Evolutionary conservation across 2,113 vertebrate genomes (phyloP).

Genomic region (Scatophagus argus): DNA sequence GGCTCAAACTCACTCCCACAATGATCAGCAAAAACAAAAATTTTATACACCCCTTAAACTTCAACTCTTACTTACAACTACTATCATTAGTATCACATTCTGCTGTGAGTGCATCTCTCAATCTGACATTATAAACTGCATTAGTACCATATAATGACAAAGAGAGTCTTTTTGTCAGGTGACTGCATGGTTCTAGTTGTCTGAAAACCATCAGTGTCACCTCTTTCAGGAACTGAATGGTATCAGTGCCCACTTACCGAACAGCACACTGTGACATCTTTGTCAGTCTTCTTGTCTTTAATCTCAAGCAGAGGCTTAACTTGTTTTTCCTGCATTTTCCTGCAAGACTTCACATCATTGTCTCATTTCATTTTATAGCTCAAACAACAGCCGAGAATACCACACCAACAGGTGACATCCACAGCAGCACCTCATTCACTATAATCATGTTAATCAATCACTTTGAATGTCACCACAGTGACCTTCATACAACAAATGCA

Average conservation of each 20-base stretch:
- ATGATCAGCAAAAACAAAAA: no score
- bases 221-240: no score
- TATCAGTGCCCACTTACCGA: background rate
- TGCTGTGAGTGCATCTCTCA: no score
- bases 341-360: background rate
- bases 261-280: background rate
- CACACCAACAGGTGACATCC: conserved; percentile 30
- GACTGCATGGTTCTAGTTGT: background rate
- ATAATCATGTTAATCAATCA: background rate
- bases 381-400: background rate
- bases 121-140: background rate
- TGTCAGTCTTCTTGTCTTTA: background rate
- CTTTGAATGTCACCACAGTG: background rate
- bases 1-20: no score
- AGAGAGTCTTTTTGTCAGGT: background rate
- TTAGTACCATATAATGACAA: background rate
- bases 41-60: no score
- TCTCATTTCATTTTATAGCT: conserved; percentile 32
- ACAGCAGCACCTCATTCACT: background rate
- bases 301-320: background rate
- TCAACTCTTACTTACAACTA: no score
- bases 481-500: background rate
- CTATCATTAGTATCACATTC: no score
- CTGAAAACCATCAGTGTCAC: background rate
- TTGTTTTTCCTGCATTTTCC: background rate